These are phyloP conservation scores for Bembecia ichneumoniformis DNA, from an alignment of 2,888 invertebrate species.

Conservation along the genomic window DNA sequence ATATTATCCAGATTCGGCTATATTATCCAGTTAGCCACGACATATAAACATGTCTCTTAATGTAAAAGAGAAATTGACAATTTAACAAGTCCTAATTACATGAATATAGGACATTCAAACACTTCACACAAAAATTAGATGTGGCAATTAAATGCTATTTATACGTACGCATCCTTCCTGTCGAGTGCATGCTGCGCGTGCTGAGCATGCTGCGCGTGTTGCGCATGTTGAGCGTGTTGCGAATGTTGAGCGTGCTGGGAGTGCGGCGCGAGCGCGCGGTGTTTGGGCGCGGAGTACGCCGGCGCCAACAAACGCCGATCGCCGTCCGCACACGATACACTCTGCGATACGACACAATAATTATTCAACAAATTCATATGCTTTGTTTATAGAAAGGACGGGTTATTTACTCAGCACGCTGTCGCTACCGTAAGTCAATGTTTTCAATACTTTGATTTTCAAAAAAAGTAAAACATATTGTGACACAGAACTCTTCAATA, in stretches of 20 bases:
- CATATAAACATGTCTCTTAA: too few relatives aligned
- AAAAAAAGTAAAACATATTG: neutral
- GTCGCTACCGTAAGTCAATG: too few relatives aligned
- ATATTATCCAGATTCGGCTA: too few relatives aligned
- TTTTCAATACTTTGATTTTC: too few relatives aligned
- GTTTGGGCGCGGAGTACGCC: conserved; percentile 34
- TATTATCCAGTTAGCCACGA: too few relatives aligned
- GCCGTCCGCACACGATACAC: conserved; percentile 10
- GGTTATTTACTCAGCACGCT: too few relatives aligned
- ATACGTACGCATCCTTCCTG: conserved; percentile 39
- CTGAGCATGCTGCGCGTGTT: conserved; percentile 17
- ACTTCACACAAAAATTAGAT: too few relatives aligned
- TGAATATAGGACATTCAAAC: too few relatives aligned
- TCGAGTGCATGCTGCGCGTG: conserved; percentile 36
- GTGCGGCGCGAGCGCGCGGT: conserved; percentile 21
- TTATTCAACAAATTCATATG: too few relatives aligned
- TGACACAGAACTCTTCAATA: neutral
- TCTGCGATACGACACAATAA: neutral
- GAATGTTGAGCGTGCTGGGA: neutral
- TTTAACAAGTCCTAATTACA: too few relatives aligned
- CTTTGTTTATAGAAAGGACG: too few relatives aligned
- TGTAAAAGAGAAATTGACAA: too few relatives aligned
- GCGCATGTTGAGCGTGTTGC: conserved; percentile 20
- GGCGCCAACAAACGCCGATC: conserved; percentile 16
- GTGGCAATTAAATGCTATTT: neutral